Base-by-base conservation (phyloP, 2,888 invertebrate species). In the Synergus laeviventris region DNA sequence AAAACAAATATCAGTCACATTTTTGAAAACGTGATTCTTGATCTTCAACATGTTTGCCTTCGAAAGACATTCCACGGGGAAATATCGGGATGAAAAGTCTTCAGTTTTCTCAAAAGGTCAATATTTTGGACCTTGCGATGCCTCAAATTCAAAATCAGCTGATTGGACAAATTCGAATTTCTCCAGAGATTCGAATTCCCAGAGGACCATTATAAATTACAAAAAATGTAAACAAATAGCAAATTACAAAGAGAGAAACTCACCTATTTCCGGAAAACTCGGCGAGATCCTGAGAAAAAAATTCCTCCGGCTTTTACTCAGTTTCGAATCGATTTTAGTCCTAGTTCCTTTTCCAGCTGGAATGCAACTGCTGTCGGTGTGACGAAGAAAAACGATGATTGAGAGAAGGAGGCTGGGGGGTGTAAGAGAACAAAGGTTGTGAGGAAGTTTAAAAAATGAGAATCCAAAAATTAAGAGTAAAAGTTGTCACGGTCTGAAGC, bases 401-500 rank as follows among this genome's bases (percentile, higher is more conserved):
- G 12, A 21, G 59, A 21, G 24, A 24, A 66, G 9, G 31, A 4
- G 3, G n/a, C 12, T 21, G 56, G 74, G 39, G 24, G 14, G 18
- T n/a, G 24, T 1, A 31, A 9, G 45, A 49, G 24, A 24, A 31
- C 31, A 70, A 45, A n/a, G 70, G 31, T 45, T 74, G n/a, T 31
- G 38, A 74, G 59, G 38, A 18, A 18, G 45, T 18, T 74, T 24
- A 39, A 59, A 54, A 54, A 54, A 54, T 54, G 9, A 9, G 16
- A 11, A n/a, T 54, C 11, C 9, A 54, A 54, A 64, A 42, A 64
- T 39, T 11, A 42, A 21, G 14, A 42, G 7, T 45, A 45, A 70
- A 31, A 70, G 31, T 31, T 61, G 11, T 49, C 49, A 31, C 70
- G 42, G n/a, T 49, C n/a, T 31, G 39, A 49, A 75, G 64, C 78